Evolutionary conservation across 2,888 invertebrate species (phyloP).

Genomic region (Drosophila mimica): DNA sequence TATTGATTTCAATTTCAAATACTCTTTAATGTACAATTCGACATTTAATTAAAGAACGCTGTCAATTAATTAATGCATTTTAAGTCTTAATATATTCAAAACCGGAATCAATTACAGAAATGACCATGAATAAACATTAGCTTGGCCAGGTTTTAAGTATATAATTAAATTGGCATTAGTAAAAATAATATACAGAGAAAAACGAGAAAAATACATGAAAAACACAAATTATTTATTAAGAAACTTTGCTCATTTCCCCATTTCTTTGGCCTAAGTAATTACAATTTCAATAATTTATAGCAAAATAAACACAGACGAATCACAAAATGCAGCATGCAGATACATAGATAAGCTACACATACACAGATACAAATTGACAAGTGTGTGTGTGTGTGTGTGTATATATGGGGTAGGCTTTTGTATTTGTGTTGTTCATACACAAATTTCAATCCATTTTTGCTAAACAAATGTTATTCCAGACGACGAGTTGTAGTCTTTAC

Average conservation of each 20-base stretch:
- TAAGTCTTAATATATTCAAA: slow-evolving; percentile 14
- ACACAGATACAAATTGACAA: slow-evolving; percentile 18
- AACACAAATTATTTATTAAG: slow-evolving; percentile 24
- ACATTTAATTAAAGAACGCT: slow-evolving; percentile 33
- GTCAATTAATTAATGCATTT: slow-evolving; percentile 58
- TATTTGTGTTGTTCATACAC: slow-evolving; percentile 32
- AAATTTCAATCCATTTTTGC: slow-evolving; percentile 68
- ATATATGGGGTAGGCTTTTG: neutral
- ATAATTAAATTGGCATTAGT: slow-evolving; percentile 75
- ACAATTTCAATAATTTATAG: slow-evolving; percentile 77
- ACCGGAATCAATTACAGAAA: slow-evolving; percentile 54
- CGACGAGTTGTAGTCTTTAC: slow-evolving; percentile 17
- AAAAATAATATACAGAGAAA: neutral
- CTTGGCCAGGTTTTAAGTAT: slow-evolving; percentile 42
- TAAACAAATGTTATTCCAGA: slow-evolving; percentile 65
- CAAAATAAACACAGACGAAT: slow-evolving; percentile 51
- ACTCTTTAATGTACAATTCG: neutral
- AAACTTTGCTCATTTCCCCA: slow-evolving; percentile 30
- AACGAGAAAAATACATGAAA: slow-evolving; percentile 18
- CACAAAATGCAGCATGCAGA: slow-evolving; percentile 38
- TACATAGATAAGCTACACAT: slow-evolving; percentile 33
- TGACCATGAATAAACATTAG: slow-evolving; percentile 16
- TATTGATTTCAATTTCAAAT: neutral
- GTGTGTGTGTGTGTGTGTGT: slow-evolving; percentile 13
- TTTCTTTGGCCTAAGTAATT: slow-evolving; percentile 69